A percentile compares a stretch with the other conserved stretches of the same genome.
phyloP scores from a whole-genome alignment of 2,113 vertebrate genomes.

The Aldabrachelys gigantea region DNA sequence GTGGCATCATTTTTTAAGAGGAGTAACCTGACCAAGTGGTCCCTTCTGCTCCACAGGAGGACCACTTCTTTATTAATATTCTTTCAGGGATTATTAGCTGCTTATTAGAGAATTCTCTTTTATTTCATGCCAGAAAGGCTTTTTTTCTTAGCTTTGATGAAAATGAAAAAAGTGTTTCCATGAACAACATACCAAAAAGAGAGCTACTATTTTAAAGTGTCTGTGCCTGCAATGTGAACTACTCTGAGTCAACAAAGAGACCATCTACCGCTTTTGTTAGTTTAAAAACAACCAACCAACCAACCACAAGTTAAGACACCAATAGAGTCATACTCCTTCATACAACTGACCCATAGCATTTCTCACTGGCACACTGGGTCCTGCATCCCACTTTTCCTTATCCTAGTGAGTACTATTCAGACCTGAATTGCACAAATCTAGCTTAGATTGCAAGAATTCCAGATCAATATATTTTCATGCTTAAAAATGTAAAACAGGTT shows the following conservation, averaged over 20 bases:
- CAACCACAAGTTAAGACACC: accelerated
- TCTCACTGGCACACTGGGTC: not conserved
- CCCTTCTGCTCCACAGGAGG: not conserved
- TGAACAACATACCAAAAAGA: slow-evolving; percentile 22
- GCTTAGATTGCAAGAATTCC: not conserved
- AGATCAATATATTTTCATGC: not conserved
- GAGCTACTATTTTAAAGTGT: slow-evolving; percentile 7
- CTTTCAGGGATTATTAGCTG: slow-evolving; percentile 31
- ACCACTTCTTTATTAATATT: slow-evolving; percentile 48
- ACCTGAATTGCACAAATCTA: not conserved
- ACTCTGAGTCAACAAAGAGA: slow-evolving; percentile 41
- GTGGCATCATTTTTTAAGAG: slow-evolving; percentile 13
- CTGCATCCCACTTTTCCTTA: not conserved
- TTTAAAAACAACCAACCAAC: accelerated
- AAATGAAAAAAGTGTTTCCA: not conserved
- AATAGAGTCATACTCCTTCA: not conserved
- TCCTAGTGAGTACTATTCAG: not conserved
- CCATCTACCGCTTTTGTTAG: slow-evolving; percentile 29
- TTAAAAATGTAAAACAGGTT: not conserved
- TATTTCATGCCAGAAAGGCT: slow-evolving; percentile 27
- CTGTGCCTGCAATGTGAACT: not conserved
- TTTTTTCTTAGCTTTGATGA: not conserved
- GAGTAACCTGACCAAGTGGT: not conserved
- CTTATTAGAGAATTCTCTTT: slow-evolving; percentile 11
- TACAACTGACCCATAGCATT: not conserved